These are phyloP conservation scores for Nematostella vectensis DNA, from an alignment of 92 coral and sea anemone genomes.

Conservation along the genomic window DNA sequence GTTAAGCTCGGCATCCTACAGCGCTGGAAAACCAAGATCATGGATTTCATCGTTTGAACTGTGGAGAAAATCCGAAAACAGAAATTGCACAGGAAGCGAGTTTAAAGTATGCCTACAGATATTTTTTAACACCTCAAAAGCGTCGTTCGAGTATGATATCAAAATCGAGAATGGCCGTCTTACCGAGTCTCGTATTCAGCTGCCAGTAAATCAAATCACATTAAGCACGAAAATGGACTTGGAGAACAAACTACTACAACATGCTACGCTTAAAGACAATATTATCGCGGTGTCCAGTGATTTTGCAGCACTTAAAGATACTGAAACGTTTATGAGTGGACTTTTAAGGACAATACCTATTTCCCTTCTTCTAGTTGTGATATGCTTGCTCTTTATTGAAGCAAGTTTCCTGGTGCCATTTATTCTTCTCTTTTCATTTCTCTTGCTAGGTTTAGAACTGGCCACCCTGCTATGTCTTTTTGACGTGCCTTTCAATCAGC, in stretches of 20 bases:
- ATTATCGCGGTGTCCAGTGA: too few species aligned
- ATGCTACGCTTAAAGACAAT: too few species aligned
- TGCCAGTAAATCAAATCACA: too few species aligned
- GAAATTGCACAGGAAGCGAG: conserved; percentile 16
- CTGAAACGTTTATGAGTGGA: conserved; percentile 3
- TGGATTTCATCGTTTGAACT: conserved; percentile 33
- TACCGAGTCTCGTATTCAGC: too few species aligned
- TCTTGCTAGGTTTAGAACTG: conserved; percentile 11
- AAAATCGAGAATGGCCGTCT: too few species aligned
- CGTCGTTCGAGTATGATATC: too few species aligned
- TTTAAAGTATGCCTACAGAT: conserved; percentile 22
- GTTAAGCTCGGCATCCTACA: too few species aligned
- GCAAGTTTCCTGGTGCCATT: not conserved
- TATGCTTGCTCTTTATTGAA: conserved; percentile 1
- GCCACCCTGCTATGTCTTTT: conserved; percentile 5
- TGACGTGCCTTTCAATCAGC: conserved; percentile 12
- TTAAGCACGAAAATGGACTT: too few species aligned
- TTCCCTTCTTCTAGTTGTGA: conserved; percentile 1
- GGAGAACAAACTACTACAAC: too few species aligned
- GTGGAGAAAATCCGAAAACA: conserved; percentile 21
- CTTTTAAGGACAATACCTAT: not conserved
- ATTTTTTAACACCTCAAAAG: conserved; percentile 13
- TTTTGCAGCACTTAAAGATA: conserved; percentile 21
- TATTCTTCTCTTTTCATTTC: conserved; percentile 6
- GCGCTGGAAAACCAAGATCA: conserved; percentile 5